Conservation (phyloP, 1,140 invertebrate species). For the Cataglyphis hispanica region DNA sequence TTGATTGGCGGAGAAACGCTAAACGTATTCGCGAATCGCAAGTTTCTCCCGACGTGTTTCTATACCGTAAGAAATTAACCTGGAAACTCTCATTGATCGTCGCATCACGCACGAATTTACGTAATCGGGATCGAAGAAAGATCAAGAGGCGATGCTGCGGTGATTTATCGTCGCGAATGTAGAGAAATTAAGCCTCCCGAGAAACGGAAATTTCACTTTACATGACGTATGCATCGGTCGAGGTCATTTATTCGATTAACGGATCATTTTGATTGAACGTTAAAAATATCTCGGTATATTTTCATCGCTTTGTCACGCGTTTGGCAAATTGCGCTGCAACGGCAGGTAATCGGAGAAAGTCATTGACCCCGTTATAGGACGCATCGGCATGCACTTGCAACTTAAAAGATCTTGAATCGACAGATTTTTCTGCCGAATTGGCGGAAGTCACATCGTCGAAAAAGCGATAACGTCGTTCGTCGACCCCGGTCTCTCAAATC, state of each 20-base stretch:
- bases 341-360: slow-evolving; percentile 80
- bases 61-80: background rate
- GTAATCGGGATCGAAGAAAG: slow-evolving; percentile 28
- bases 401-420: slow-evolving; percentile 67
- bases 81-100: background rate
- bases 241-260: background rate
- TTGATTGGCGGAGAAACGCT: slow-evolving; percentile 11
- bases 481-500: slow-evolving; percentile 52
- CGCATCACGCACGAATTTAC: slow-evolving; percentile 12
- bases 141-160: slow-evolving; percentile 1
- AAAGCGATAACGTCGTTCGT: slow-evolving; percentile 60
- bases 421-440: slow-evolving; percentile 71
- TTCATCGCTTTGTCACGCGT: background rate
- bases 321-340: slow-evolving; percentile 44
- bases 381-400: slow-evolving; percentile 64
- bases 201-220: slow-evolving; percentile 21
- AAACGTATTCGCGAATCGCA: slow-evolving; percentile 31
- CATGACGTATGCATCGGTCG: background rate
- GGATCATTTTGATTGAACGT: background rate
- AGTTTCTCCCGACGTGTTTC: background rate
- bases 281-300: background rate
- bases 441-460: slow-evolving; percentile 56
- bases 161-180: slow-evolving; percentile 20
- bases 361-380: slow-evolving; percentile 77
- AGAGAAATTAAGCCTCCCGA: background rate